A percentile compares a stretch with the other conserved stretches of the same genome.
phyloP scores from a whole-genome alignment of 2,797 vertebrate genomes.

The Malurus splendens region DNA sequence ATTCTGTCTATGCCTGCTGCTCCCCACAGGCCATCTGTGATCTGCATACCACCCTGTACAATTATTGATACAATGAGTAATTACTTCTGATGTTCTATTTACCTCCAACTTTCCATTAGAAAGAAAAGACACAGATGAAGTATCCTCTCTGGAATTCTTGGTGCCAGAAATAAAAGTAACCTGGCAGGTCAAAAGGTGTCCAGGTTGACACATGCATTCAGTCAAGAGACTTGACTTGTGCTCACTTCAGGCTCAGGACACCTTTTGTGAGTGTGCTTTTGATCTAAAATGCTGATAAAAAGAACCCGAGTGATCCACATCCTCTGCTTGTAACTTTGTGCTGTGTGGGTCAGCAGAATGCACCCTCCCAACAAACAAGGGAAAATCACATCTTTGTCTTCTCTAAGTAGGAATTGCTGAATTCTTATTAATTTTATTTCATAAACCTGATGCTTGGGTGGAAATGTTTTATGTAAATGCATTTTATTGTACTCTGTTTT shows the following conservation, averaged over 20 bases:
- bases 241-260: conserved; percentile 3
- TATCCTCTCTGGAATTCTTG: conserved; percentile 19
- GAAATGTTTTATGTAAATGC: neutral
- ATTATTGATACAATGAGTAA: conserved; percentile 12
- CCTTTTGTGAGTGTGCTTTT: neutral
- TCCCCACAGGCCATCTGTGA: conserved; percentile 30
- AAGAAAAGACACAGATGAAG: neutral
- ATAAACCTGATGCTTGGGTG: neutral
- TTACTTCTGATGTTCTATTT: conserved; percentile 23
- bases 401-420: neutral
- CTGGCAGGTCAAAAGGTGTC: conserved; percentile 1
- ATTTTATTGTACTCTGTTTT: neutral
- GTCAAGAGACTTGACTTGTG: neutral
- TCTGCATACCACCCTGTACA: neutral
- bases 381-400: neutral
- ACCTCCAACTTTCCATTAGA: neutral
- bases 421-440: neutral
- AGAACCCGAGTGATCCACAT: rapidly evolving
- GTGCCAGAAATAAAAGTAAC: conserved; percentile 24
- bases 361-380: neutral
- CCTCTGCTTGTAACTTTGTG: neutral
- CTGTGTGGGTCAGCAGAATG: neutral
- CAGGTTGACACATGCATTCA: conserved; percentile 14
- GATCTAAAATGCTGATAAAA: neutral
- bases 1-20: conserved; percentile 21